A percentile compares a stretch with the other conserved stretches of the same genome.
Conservation (phyloP, 2,113 vertebrate species). For the Aphyosemion australe region DNA sequence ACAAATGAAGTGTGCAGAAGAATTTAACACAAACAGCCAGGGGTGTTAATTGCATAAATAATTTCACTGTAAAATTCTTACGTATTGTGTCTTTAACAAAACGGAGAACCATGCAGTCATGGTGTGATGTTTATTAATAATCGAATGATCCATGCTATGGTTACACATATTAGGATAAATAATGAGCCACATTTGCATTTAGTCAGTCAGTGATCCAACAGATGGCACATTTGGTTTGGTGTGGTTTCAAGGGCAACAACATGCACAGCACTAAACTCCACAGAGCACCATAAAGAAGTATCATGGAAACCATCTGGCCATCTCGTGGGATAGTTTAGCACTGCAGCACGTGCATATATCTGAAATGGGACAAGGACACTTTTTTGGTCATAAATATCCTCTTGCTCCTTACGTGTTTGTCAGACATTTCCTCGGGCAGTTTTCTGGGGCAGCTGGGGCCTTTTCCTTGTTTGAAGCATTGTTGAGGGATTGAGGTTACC, state of each 20-base stretch:
- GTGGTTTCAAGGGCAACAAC: constrained; percentile 23
- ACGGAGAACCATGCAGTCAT: too few relatives aligned
- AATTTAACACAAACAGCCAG: too few relatives aligned
- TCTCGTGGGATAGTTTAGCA: constrained; percentile 17
- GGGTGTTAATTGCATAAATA: too few relatives aligned
- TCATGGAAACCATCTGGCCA: constrained; percentile 40
- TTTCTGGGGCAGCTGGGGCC: constrained; percentile 40
- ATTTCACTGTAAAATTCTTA: too few relatives aligned
- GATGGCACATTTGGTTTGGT: constrained; percentile 43
- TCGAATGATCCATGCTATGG: constrained; percentile 6
- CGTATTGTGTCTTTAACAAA: too few relatives aligned
- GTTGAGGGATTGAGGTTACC: constrained; percentile 59
- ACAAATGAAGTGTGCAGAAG: too few relatives aligned
- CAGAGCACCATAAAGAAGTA: constrained; percentile 13
- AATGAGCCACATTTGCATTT: constrained; percentile 14
- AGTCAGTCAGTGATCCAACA: constrained; percentile 41
- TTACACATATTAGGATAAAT: constrained; percentile 22
- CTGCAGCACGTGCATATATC: constrained; percentile 8
- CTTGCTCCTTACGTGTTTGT: constrained; percentile 28
- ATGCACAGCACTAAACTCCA: constrained; percentile 13
- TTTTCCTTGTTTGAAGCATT: constrained; percentile 43
- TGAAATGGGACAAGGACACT: constrained; percentile 24
- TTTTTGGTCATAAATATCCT: constrained; percentile 34
- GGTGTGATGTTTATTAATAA: constrained; percentile 2
- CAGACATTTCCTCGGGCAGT: constrained; percentile 30